Evolutionary conservation across 2,888 invertebrate genomes (phyloP).

Genomic region (Eupithecia pulchellata): DNA sequence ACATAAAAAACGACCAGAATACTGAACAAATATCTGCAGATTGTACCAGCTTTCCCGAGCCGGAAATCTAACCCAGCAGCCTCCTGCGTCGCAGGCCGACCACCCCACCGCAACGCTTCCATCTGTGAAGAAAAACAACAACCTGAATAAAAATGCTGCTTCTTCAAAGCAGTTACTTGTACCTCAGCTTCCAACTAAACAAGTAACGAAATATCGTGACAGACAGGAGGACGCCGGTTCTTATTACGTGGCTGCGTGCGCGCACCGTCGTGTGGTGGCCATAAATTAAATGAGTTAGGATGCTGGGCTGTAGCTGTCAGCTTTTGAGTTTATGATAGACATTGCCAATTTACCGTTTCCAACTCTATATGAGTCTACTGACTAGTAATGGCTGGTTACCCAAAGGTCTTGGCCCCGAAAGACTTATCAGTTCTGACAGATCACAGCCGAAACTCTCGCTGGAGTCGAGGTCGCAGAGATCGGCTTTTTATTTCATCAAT

Average conservation of each 20-base stretch:
- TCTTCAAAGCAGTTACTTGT: conserved; percentile 8
- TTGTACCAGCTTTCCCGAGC: no score
- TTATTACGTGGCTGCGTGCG: conserved; percentile 48
- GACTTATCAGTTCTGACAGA: neutral
- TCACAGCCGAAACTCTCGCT: neutral
- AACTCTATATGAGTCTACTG: neutral
- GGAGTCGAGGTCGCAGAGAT: neutral
- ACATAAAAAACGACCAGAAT: no score
- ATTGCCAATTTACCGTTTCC: neutral
- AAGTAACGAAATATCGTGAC: conserved; percentile 44
- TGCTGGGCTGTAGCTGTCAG: conserved; percentile 17
- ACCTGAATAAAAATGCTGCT: neutral
- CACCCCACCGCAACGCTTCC: no score
- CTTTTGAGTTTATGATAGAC: conserved; percentile 2
- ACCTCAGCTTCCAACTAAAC: conserved; percentile 34
- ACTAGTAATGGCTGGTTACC: neutral
- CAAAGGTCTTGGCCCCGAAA: neutral
- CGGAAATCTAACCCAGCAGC: neutral
- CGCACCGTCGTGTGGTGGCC: conserved; percentile 44
- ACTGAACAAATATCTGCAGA: no score
- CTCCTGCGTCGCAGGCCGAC: no score
- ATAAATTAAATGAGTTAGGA: conserved; percentile 36
- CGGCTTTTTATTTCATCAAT: neutral
- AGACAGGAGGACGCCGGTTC: conserved; percentile 56
- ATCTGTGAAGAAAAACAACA: neutral